phyloP scores from a whole-genome alignment of 1,140 invertebrate genomes.

The Lordiphosa mommai region DNA sequence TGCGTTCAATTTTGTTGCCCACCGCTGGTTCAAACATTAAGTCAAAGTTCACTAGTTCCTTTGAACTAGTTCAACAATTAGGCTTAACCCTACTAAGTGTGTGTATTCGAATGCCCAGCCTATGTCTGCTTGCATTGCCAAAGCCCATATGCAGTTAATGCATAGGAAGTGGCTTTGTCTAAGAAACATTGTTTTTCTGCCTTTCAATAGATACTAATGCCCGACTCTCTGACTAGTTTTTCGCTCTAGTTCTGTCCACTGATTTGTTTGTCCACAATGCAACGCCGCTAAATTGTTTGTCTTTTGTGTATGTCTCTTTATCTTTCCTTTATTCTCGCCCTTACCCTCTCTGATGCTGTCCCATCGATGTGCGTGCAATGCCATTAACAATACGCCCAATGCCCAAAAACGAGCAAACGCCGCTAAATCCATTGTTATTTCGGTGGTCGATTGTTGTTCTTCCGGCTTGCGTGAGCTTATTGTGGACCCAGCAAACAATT shows the following conservation, averaged over 20 bases:
- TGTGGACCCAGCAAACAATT: constrained; percentile 48
- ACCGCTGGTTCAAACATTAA: no score
- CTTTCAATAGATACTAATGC: not conserved
- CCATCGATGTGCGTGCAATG: constrained; percentile 42
- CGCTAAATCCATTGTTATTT: constrained; percentile 76
- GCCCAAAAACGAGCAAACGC: constrained; percentile 67
- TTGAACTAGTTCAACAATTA: no score
- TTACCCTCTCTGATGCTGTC: no score
- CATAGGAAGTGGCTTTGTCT: no score
- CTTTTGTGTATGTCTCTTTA: constrained; percentile 21
- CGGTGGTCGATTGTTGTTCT: constrained; percentile 74
- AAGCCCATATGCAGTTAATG: no score
- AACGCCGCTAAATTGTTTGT: constrained; percentile 73
- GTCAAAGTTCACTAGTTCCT: no score
- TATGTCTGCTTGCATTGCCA: no score
- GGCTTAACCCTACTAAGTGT: no score
- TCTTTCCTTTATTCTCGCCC: not conserved
- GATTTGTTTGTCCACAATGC: constrained; percentile 66
- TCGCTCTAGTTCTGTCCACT: constrained; percentile 32
- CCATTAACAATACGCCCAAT: constrained; percentile 76
- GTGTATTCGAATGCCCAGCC: no score
- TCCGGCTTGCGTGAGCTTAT: constrained; percentile 74
- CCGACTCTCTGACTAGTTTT: constrained; percentile 3
- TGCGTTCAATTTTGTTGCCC: no score
- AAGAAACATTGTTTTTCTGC: no score